Percentiles rank a stretch among this genome's conserved stretches.
Evolutionary conservation across 2,888 invertebrate species (phyloP).

Genomic region (Acleris emargana): DNA sequence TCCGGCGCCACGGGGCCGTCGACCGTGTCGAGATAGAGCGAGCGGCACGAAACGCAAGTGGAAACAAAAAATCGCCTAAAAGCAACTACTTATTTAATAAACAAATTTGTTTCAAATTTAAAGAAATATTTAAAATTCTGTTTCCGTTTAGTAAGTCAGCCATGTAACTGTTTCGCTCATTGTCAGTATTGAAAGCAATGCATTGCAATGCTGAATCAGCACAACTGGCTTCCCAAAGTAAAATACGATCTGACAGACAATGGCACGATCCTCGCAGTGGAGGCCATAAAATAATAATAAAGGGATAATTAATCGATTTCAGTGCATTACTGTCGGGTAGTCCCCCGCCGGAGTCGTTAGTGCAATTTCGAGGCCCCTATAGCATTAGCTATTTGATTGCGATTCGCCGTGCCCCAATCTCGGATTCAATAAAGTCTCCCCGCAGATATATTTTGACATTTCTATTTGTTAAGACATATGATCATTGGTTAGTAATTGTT

Average conservation of each 20-base stretch:
- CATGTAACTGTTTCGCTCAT: too few relatives aligned
- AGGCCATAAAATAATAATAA: constrained; percentile 80
- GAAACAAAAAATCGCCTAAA: background rate
- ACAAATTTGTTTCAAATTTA: too few relatives aligned
- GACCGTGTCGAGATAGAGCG: too few relatives aligned
- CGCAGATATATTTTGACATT: constrained; percentile 74
- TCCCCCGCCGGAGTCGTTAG: constrained; percentile 60
- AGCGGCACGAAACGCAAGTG: background rate
- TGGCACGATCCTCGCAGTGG: constrained; percentile 42
- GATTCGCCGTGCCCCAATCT: constrained; percentile 55
- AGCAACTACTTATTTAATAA: too few relatives aligned
- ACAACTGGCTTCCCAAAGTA: constrained; percentile 27
- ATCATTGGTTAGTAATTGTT: constrained; percentile 72
- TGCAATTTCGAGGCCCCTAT: constrained; percentile 59
- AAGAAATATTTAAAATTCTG: too few relatives aligned
- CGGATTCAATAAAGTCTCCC: constrained; percentile 71
- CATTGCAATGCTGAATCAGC: constrained; percentile 20
- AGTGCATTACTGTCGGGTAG: constrained; percentile 68
- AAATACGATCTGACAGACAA: constrained; percentile 46
- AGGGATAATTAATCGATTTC: constrained; percentile 81
- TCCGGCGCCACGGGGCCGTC: too few relatives aligned
- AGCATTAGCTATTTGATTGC: constrained; percentile 72
- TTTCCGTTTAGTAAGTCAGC: background rate
- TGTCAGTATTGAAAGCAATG: background rate
- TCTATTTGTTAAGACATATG: constrained; percentile 75